These are phyloP conservation scores for Thunnus albacares DNA, from an alignment of 2,797 vertebrate genomes.

Conservation along the genomic window DNA sequence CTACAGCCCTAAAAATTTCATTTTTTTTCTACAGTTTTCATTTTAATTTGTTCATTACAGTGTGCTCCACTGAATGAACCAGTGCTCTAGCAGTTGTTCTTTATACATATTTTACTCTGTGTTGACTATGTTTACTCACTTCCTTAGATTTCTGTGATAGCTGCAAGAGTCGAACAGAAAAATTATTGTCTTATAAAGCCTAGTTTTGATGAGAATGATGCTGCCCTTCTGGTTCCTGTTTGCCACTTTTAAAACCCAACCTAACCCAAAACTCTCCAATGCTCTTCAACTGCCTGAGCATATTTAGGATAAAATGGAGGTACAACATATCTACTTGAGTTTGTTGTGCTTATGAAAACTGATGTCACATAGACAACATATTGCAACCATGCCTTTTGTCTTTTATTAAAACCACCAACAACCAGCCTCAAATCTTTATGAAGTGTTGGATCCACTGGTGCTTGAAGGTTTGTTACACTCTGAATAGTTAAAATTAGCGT, in stretches of 20 bases:
- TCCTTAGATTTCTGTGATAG: neutral
- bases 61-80: neutral
- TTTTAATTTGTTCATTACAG: neutral
- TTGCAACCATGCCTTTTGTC: no score
- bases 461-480: neutral
- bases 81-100: neutral
- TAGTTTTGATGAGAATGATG: conserved; percentile 18
- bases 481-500: neutral
- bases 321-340: no score
- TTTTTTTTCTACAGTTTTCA: neutral
- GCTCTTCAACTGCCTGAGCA: neutral
- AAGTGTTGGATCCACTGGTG: neutral
- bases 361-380: no score
- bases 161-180: conserved; percentile 24
- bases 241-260: neutral
- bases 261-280: no score
- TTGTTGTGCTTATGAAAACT: no score
- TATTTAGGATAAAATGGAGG: neutral
- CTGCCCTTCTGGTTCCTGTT: neutral
- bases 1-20: neutral
- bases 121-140: neutral
- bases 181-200: conserved; percentile 1
- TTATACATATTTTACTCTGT: neutral
- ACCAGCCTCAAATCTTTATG: no score
- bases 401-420: no score